phyloP scores from a whole-genome alignment of 2,113 vertebrate genomes.

The Paralichthys olivaceus region DNA sequence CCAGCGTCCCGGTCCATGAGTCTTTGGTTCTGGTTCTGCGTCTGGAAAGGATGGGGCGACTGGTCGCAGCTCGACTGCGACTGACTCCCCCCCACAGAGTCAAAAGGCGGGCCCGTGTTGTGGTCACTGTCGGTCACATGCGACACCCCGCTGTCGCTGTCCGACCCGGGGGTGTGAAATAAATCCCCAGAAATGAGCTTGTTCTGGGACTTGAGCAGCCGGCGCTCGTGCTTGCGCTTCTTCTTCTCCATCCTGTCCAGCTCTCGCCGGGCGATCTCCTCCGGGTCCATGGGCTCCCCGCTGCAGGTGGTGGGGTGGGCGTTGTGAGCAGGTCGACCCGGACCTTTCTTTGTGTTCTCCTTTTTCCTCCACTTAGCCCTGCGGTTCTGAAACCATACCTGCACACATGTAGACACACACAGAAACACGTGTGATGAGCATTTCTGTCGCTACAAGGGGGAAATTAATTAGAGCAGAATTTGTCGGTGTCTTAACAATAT shows the following conservation, averaged over 20 bases:
- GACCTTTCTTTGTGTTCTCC: slow-evolving; percentile 98
- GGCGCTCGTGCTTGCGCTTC: slow-evolving; percentile 95
- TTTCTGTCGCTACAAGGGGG: slow-evolving; percentile 10
- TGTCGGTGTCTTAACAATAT: slow-evolving; percentile 26
- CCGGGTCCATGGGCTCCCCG: slow-evolving; percentile 97
- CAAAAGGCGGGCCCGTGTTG: slow-evolving; percentile 62
- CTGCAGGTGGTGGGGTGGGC: slow-evolving; percentile 98
- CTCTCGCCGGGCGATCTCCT: slow-evolving; percentile 96
- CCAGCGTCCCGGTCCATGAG: slow-evolving; percentile 82
- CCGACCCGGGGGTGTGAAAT: slow-evolving; percentile 94
- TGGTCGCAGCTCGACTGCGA: slow-evolving; percentile 84
- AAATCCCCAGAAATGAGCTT: slow-evolving; percentile 87
- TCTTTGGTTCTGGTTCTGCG: slow-evolving; percentile 87
- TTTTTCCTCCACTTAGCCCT: slow-evolving; percentile 99
- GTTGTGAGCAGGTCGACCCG: slow-evolving; percentile 97
- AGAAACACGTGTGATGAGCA: slow-evolving; percentile 24
- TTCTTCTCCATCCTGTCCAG: slow-evolving; percentile 96
- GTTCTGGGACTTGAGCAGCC: slow-evolving; percentile 92
- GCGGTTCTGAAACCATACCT: slow-evolving; percentile 99
- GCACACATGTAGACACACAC: slow-evolving; percentile 41
- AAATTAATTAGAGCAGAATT: slow-evolving; percentile 16
- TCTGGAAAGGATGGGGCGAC: slow-evolving; percentile 70
- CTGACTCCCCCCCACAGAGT: slow-evolving; percentile 71
- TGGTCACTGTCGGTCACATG: slow-evolving; percentile 85
- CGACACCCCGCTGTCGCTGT: slow-evolving; percentile 94